A percentile compares a stretch with the other conserved stretches of the same genome.
Evolutionary conservation across 35 echinoderm and acorn worm genomes (phyloP).

Genomic region (Chiridota heheva): DNA sequence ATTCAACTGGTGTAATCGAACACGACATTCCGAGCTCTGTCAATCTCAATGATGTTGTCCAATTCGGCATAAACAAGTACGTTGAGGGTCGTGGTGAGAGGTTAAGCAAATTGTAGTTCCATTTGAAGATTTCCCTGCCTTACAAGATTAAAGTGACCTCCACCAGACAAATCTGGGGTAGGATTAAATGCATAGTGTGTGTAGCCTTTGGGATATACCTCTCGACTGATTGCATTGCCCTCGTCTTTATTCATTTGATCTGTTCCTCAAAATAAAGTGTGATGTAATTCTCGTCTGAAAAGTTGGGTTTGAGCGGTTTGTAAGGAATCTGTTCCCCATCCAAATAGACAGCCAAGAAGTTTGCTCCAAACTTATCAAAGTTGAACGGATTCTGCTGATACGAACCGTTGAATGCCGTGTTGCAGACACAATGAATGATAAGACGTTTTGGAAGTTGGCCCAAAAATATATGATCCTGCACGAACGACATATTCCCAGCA

Average conservation of each 20-base stretch:
- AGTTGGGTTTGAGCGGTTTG: constrained; percentile 28
- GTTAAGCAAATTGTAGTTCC: constrained; percentile 43
- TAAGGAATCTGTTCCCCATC: constrained; percentile 18
- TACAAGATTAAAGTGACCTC: constrained; percentile 39
- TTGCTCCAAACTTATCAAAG: constrained; percentile 22
- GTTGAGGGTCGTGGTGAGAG: constrained; percentile 21
- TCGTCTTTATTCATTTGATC: constrained; percentile 52
- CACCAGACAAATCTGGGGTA: constrained; percentile 45
- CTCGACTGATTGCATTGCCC: constrained; percentile 47
- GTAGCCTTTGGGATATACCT: constrained; percentile 43
- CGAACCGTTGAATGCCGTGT: constrained; percentile 19
- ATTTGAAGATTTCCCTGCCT: constrained; percentile 44
- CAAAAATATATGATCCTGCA: constrained; percentile 36
- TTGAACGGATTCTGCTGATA: constrained; percentile 32
- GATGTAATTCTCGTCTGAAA: constrained; percentile 12
- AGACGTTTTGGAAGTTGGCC: constrained; percentile 41
- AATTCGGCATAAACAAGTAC: constrained; percentile 21
- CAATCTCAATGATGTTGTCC: constrained; percentile 16
- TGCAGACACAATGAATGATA: neutral
- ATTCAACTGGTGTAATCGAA: constrained; percentile 47
- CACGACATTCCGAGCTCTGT: constrained; percentile 42
- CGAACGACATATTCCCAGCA: constrained; percentile 46
- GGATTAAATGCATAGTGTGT: constrained; percentile 54
- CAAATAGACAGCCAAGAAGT: constrained; percentile 33
- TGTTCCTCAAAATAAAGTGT: constrained; percentile 45